These are phyloP conservation scores for Podocnemis expansa DNA, from an alignment of 2,113 vertebrate genomes.

Conservation along the genomic window DNA sequence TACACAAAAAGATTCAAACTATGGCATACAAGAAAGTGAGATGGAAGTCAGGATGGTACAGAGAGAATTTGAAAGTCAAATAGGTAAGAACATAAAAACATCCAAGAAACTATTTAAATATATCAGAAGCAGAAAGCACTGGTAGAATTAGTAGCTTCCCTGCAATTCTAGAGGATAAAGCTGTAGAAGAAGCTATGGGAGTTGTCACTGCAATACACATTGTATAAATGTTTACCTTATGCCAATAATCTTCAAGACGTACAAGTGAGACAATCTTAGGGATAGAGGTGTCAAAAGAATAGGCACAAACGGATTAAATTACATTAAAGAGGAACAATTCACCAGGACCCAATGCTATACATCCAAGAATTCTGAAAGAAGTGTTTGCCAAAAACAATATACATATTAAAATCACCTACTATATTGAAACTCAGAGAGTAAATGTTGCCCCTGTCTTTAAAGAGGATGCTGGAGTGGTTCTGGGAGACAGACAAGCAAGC, in stretches of 20 bases:
- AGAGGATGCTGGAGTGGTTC: not conserved
- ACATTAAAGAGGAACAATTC: not conserved
- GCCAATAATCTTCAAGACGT: not conserved
- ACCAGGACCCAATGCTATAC: not conserved
- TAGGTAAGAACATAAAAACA: not conserved
- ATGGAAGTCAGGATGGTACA: not conserved
- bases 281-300: not conserved
- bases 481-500: not conserved
- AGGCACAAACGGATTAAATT: not conserved
- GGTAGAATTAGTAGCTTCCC: not conserved
- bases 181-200: not conserved
- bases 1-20: not conserved
- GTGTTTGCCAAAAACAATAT: not conserved
- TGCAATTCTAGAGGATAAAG: not conserved
- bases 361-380: not conserved
- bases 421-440: not conserved
- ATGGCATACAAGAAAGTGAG: not conserved
- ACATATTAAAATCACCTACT: not conserved
- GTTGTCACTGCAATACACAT: not conserved
- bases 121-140: not conserved
- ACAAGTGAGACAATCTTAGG: not conserved
- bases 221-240: not conserved
- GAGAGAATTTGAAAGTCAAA: not conserved
- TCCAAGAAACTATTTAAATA: not conserved
- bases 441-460: not conserved